Conservation (phyloP, 2,888 invertebrate genomes). For the Macrophya alboannulata region DNA sequence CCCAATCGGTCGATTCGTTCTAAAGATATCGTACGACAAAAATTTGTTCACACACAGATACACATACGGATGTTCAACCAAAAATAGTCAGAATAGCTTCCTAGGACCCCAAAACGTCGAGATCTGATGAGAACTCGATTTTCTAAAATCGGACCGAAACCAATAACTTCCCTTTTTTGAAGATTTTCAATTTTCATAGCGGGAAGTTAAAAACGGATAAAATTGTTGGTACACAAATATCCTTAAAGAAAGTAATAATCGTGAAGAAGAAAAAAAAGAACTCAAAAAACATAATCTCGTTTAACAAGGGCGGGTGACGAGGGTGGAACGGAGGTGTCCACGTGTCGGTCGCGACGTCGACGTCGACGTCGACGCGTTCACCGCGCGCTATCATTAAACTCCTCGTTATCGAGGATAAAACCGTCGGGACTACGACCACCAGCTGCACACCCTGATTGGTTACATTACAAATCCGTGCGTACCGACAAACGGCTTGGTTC, state of each 20-base stretch:
- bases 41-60: too few relatives aligned
- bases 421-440: conserved; percentile 60
- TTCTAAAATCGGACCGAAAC: too few relatives aligned
- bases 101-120: too few relatives aligned
- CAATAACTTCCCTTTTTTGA: too few relatives aligned
- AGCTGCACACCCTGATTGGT: conserved; percentile 76
- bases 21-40: too few relatives aligned
- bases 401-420: conserved; percentile 72
- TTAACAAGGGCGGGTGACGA: conserved; percentile 59
- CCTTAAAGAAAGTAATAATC: neutral
- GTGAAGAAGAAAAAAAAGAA: conserved; percentile 32
- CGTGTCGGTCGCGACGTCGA: conserved; percentile 63
- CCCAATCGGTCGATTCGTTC: too few relatives aligned
- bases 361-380: conserved; percentile 71
- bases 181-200: too few relatives aligned
- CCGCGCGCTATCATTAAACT: conserved; percentile 77
- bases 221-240: neutral
- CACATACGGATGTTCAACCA: too few relatives aligned
- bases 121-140: too few relatives aligned
- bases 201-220: too few relatives aligned
- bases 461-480: conserved; percentile 80
- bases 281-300: conserved; percentile 53
- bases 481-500: conserved; percentile 71
- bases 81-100: too few relatives aligned
- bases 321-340: conserved; percentile 58